Evolutionary conservation across 1,140 invertebrate genomes (phyloP).

Genomic region (Drosophila subobscura): DNA sequence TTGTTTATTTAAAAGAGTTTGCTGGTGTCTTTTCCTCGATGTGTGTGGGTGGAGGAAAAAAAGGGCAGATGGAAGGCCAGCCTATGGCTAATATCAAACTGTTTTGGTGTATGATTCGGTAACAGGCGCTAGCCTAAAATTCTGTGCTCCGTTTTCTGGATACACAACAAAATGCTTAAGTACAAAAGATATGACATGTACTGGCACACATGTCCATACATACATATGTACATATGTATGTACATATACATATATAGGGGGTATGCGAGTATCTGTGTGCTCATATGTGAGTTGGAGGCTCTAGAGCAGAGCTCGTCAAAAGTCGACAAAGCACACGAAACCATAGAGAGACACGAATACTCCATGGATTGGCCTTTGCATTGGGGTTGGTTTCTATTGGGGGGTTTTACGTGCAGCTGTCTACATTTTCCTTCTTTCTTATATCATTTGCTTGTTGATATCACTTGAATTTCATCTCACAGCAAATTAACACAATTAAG

Average conservation of each 20-base stretch:
- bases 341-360: conserved; percentile 22
- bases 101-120: conserved; percentile 40
- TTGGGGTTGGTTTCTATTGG: conserved; percentile 1
- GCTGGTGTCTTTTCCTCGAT: conserved; percentile 36
- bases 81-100: conserved; percentile 22
- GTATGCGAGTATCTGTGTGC: conserved; percentile 33
- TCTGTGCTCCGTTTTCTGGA: conserved; percentile 39
- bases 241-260: conserved; percentile 5
- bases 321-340: conserved; percentile 51
- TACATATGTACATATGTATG: conserved; percentile 9
- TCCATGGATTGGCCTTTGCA: conserved; percentile 11
- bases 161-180: conserved; percentile 19
- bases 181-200: conserved; percentile 35
- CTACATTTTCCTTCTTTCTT: conserved; percentile 28
- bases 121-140: conserved; percentile 60
- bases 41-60: neutral
- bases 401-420: conserved; percentile 36
- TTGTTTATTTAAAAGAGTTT: conserved; percentile 32
- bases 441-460: conserved; percentile 19
- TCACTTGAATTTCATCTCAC: conserved; percentile 24
- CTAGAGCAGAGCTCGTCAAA: conserved; percentile 56
- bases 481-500: conserved; percentile 31
- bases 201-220: no score
- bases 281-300: conserved; percentile 1
- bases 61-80: neutral